Conservation (phyloP, 2,797 vertebrate genomes). For the Hippocampus kuda region DNA sequence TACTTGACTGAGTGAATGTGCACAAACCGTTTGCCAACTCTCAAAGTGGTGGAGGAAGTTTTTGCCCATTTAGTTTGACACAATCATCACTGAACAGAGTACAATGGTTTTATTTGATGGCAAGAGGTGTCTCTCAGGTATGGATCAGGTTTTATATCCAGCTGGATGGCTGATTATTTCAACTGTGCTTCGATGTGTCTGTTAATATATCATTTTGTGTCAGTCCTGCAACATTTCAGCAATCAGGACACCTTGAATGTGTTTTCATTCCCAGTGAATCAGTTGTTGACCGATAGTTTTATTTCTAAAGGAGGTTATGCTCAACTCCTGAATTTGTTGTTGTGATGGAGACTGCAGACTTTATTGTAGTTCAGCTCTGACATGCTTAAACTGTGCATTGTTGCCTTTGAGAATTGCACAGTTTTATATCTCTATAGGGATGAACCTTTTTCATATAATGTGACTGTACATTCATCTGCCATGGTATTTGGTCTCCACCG, state of each 20-base stretch:
- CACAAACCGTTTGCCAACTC: conserved; percentile 33
- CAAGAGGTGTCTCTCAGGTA: conserved; percentile 68
- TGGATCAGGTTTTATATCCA: conserved; percentile 9
- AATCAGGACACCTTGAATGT: background rate
- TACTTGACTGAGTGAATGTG: conserved; percentile 28
- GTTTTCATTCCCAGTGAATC: too few relatives aligned
- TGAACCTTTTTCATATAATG: too few relatives aligned
- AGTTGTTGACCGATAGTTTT: background rate
- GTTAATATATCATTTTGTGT: background rate
- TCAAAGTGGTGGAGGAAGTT: conserved; percentile 33
- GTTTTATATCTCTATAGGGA: background rate
- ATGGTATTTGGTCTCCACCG: background rate
- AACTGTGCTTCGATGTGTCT: background rate
- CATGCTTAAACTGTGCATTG: background rate
- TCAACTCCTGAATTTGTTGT: background rate
- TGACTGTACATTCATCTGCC: background rate
- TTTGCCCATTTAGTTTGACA: conserved; percentile 33
- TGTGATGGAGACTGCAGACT: background rate
- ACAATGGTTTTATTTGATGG: conserved; percentile 69
- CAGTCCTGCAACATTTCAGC: background rate
- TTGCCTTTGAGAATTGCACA: background rate
- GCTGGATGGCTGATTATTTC: background rate
- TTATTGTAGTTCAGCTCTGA: background rate
- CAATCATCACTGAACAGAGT: conserved; percentile 35
- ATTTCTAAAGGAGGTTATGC: background rate